Evolutionary conservation across 1,140 invertebrate species (phyloP), one percentile per base, ranked within the genome.

Genomic region (Drosophila setifemur): DNA sequence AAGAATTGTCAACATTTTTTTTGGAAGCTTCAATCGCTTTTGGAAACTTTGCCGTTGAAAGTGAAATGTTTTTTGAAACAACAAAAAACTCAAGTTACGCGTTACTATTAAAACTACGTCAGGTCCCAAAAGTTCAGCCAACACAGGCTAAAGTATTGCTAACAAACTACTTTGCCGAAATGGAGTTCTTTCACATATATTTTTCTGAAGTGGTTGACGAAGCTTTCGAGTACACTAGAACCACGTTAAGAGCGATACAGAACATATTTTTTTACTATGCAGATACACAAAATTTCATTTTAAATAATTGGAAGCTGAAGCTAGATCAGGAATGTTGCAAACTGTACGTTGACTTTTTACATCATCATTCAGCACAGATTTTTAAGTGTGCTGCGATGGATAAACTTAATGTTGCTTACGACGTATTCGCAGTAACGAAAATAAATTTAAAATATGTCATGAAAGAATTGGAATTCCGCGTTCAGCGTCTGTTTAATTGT

Each of bases 161-260:
- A 33, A 88, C 87, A 1, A 79, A 76, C 37, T 89, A 89, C 49
- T 89, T 88, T 71, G 26, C 73, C 0, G 88, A 89, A 76, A 89
- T 89, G 83, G 88, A 89, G 39, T 88, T 76, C 42, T 88, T 89
- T 47, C 69, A 89, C 12, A 63, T 88, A 3, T 60, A 83, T 35
- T 79, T 89, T 39, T 79, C 76, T 0, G 88, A 88, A 54, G 66
- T 86, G 25, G 28, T 89, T 1, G 77, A 89, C 39, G 73, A 89
- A 37, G 73, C 73, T 16, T 18, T 89, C 1, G 88, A 88, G 40
- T 83, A 76, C 26, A 86, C 72, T n/a, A 55, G 64, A 11, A 54
- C 69, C 29, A 70, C 68, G 4, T 37, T 89, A 29, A 33, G 44
- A 0, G 25, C 45, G 0, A 69, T 72, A 12, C 55, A 73, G 40